Conservation (phyloP, 2,888 invertebrate species). For the Gari tellinella region DNA sequence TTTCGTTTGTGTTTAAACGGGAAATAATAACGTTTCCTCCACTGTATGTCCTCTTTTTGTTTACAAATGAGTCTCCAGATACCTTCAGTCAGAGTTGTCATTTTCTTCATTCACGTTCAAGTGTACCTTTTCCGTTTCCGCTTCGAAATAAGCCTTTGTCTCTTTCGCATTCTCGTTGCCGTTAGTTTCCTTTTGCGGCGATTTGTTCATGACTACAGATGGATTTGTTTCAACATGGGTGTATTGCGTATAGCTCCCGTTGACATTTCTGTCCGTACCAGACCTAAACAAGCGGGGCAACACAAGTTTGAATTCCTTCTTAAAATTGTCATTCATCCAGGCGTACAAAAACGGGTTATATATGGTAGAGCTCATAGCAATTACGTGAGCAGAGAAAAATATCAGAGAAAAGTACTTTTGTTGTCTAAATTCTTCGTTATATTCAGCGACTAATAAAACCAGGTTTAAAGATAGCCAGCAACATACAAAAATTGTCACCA, state of each 20-base stretch:
- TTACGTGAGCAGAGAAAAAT: slow-evolving; percentile 94
- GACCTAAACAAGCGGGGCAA: slow-evolving; percentile 82
- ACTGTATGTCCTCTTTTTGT: no score
- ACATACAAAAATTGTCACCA: slow-evolving; percentile 97
- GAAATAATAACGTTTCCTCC: no score
- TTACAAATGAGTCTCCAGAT: slow-evolving; percentile 61
- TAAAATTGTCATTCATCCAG: slow-evolving; percentile 97
- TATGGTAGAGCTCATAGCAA: slow-evolving; percentile 97
- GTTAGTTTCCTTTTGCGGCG: slow-evolving; percentile 75
- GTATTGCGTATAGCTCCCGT: slow-evolving; percentile 80
- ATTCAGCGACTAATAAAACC: slow-evolving; percentile 90
- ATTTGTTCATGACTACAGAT: slow-evolving; percentile 78
- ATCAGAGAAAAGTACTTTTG: slow-evolving; percentile 94
- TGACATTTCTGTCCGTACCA: slow-evolving; percentile 65
- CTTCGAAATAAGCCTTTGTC: slow-evolving; percentile 77
- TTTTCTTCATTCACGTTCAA: slow-evolving; percentile 75
- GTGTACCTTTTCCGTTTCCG: slow-evolving; percentile 80
- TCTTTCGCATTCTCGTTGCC: slow-evolving; percentile 71
- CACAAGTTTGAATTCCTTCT: slow-evolving; percentile 91
- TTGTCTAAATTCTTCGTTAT: slow-evolving; percentile 54
- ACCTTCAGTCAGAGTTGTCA: slow-evolving; percentile 60
- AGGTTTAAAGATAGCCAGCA: slow-evolving; percentile 93
- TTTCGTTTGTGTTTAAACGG: no score
- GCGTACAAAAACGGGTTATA: slow-evolving; percentile 98
- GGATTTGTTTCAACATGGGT: slow-evolving; percentile 81